These are phyloP conservation scores for Streblospio benedicti DNA, from an alignment of 1,140 invertebrate species.

Conservation along the genomic window DNA sequence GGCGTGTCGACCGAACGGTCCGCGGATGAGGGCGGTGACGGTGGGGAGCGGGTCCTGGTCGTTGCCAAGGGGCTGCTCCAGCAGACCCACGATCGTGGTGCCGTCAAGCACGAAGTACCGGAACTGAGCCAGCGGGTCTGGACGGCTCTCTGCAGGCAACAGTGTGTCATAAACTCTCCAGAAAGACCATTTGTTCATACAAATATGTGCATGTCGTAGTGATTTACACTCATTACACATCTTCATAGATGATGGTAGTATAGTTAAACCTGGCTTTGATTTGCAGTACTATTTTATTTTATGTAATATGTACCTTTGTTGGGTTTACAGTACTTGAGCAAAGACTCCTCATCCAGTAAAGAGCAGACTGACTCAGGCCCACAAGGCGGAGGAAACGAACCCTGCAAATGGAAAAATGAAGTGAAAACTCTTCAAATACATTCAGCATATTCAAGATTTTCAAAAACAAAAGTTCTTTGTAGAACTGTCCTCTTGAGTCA, in stretches of 20 bases:
- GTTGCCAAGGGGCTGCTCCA: constrained; percentile 78
- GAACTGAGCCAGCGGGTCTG: too few relatives aligned
- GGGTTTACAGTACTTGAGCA: constrained; percentile 68
- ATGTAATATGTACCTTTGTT: constrained; percentile 32
- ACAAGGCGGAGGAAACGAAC: constrained; percentile 73
- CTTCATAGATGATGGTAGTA: too few relatives aligned
- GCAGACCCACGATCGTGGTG: constrained; percentile 72
- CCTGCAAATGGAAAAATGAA: too few relatives aligned
- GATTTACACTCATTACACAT: too few relatives aligned
- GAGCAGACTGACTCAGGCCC: constrained; percentile 76
- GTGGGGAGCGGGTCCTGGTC: constrained; percentile 54
- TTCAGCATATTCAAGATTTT: too few relatives aligned
- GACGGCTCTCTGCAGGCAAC: neutral
- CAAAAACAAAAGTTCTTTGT: too few relatives aligned
- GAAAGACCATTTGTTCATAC: too few relatives aligned
- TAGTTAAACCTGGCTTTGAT: neutral
- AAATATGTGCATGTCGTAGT: too few relatives aligned
- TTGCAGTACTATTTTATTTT: too few relatives aligned
- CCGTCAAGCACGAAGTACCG: constrained; percentile 86
- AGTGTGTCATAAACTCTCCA: neutral
- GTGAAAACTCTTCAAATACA: too few relatives aligned
- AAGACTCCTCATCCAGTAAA: constrained; percentile 74
- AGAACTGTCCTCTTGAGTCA: too few relatives aligned
- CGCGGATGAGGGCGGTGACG: constrained; percentile 69
- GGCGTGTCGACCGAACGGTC: constrained; percentile 83